Percentiles rank a stretch among this genome's conserved stretches.
phyloP scores from a whole-genome alignment of 2,797 vertebrate species.

The Ctenopoma multispine region DNA sequence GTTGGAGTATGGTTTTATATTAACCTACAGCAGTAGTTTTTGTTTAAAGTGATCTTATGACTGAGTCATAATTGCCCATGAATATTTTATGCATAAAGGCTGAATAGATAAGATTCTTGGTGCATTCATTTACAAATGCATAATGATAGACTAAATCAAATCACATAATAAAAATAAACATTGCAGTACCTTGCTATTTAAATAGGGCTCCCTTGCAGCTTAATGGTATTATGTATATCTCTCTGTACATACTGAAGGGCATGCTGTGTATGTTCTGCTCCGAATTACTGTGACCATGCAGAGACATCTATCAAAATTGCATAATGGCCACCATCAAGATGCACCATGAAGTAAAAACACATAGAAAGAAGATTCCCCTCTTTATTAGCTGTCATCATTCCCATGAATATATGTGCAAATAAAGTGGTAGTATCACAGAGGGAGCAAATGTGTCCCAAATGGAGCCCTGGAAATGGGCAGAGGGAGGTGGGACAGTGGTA shows the following conservation, averaged over 20 bases:
- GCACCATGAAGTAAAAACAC: conserved; percentile 91
- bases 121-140: conserved; percentile 42
- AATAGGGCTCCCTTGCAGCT: conserved; percentile 50
- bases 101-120: conserved; percentile 46
- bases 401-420: conserved; percentile 97
- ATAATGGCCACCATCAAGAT: conserved; percentile 86
- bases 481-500: conserved; percentile 62
- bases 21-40: conserved; percentile 23
- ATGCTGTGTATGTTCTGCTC: conserved; percentile 52
- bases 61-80: conserved; percentile 45
- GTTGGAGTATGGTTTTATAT: conserved; percentile 25
- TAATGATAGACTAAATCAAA: conserved; percentile 74
- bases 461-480: conserved; percentile 81
- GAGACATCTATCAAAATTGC: conserved; percentile 85
- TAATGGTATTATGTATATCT: conserved; percentile 52
- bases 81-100: conserved; percentile 63
- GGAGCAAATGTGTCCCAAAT: conserved; percentile 94
- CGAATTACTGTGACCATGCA: conserved; percentile 45
- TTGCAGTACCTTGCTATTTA: conserved; percentile 57
- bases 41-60: conserved; percentile 45
- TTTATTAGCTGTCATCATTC: conserved; percentile 97
- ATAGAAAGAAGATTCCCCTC: conserved; percentile 87
- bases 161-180: conserved; percentile 71
- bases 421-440: conserved; percentile 93
- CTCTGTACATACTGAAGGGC: conserved; percentile 42